Conservation (phyloP, 1,140 invertebrate genomes). For the Harpegnathos saltator region DNA sequence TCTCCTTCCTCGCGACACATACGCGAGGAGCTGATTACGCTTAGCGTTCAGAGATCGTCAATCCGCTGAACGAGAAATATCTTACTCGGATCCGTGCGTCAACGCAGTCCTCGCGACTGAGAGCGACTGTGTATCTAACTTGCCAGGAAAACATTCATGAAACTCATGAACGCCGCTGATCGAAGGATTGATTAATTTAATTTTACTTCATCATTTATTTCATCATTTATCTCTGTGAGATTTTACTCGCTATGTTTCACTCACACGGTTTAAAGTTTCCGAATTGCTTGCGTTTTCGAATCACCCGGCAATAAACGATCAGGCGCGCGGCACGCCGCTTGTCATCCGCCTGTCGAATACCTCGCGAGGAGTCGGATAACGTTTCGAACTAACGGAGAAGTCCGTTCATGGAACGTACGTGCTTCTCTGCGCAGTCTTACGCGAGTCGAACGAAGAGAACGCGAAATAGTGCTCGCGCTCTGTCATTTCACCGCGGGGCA, state of each 20-base stretch:
- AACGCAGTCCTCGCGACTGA: too few relatives aligned
- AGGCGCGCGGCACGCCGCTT: neutral
- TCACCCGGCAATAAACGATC: neutral
- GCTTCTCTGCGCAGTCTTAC: constrained; percentile 35
- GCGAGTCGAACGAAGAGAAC: neutral
- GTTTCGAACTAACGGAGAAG: constrained; percentile 66
- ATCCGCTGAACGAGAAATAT: constrained; percentile 14
- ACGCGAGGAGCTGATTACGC: neutral
- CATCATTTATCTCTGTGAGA: too few relatives aligned
- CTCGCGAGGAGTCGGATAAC: constrained; percentile 65
- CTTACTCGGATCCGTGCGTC: constrained; percentile 4
- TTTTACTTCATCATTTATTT: too few relatives aligned
- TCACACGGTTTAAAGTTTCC: too few relatives aligned
- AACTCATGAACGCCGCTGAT: too few relatives aligned
- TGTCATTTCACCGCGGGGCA: neutral
- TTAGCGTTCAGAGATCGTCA: constrained; percentile 1
- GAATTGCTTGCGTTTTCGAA: constrained; percentile 19
- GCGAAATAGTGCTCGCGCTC: neutral
- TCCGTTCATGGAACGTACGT: constrained; percentile 71
- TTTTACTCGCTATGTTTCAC: too few relatives aligned
- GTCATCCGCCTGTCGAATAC: constrained; percentile 45
- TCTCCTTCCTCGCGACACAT: neutral
- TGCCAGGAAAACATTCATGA: too few relatives aligned
- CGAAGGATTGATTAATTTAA: too few relatives aligned
- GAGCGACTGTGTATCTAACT: too few relatives aligned